These are phyloP conservation scores for Calephelis nemesis DNA, from an alignment of 1,140 invertebrate genomes.

Conservation along the genomic window DNA sequence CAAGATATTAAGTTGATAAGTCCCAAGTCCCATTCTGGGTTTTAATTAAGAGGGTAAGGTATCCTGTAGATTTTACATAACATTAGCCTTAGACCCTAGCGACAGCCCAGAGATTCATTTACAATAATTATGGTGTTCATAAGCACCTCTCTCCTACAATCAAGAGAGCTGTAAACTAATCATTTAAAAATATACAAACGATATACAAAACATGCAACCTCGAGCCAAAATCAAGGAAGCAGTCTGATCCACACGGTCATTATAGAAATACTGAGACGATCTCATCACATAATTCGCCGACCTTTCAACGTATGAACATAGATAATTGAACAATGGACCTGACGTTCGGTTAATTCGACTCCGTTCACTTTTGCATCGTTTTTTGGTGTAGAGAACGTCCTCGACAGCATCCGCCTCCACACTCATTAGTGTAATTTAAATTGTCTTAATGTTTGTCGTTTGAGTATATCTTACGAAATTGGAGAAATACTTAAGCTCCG, in stretches of 20 bases:
- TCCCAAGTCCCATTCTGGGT: too few species aligned
- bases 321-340: constrained; percentile 50
- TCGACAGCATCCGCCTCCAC: constrained; percentile 49
- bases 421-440: constrained; percentile 19
- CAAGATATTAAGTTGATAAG: too few species aligned
- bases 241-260: neutral
- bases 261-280: constrained; percentile 18
- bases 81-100: too few species aligned
- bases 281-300: constrained; percentile 31
- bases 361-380: constrained; percentile 57
- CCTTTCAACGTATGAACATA: constrained; percentile 44
- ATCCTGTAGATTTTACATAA: too few species aligned
- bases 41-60: too few species aligned
- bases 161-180: too few species aligned
- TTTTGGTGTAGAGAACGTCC: constrained; percentile 50
- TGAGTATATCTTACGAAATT: constrained; percentile 10
- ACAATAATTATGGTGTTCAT: too few species aligned
- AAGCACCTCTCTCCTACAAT: too few species aligned
- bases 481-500: constrained; percentile 10
- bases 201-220: neutral
- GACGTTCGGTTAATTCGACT: constrained; percentile 37
- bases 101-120: too few species aligned
- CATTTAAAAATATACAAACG: too few species aligned
- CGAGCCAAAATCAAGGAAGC: neutral
- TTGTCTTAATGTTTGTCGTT: constrained; percentile 20